A percentile compares a stretch with the other conserved stretches of the same genome.
phyloP scores from a whole-genome alignment of 1,140 invertebrate genomes.

The Bombus pascuorum region DNA sequence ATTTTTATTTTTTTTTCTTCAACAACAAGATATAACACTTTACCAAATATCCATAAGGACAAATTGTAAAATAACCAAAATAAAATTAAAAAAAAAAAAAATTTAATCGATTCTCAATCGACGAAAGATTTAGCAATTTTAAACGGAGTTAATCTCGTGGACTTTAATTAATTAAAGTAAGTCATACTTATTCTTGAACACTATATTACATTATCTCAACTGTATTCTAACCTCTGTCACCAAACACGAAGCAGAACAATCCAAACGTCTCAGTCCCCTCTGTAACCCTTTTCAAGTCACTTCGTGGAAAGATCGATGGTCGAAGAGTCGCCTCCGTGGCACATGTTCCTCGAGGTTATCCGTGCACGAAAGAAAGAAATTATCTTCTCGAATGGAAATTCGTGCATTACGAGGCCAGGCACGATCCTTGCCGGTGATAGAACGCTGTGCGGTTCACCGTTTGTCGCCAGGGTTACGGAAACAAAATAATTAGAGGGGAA shows the following conservation, averaged over 20 bases:
- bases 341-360: not conserved
- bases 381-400: slow-evolving; percentile 26
- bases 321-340: not conserved
- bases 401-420: slow-evolving; percentile 19
- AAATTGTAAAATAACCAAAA: too few species aligned
- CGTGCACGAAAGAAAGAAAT: slow-evolving; percentile 12
- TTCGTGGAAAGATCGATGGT: slow-evolving; percentile 1
- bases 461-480: slow-evolving; percentile 59
- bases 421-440: slow-evolving; percentile 2
- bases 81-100: too few species aligned
- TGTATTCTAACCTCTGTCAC: not conserved
- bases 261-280: not conserved
- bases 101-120: too few species aligned
- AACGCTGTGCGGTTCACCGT: slow-evolving; percentile 16
- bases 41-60: too few species aligned
- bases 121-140: too few species aligned
- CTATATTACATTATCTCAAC: not conserved
- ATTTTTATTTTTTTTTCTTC: too few species aligned
- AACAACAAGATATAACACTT: too few species aligned
- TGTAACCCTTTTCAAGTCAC: not conserved
- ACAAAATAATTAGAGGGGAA: slow-evolving; percentile 57
- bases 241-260: not conserved
- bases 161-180: too few species aligned
- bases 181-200: too few species aligned
- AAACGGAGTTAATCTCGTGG: too few species aligned